Conservation (phyloP, 2,888 invertebrate genomes). For the Quadriops clusia region DNA sequence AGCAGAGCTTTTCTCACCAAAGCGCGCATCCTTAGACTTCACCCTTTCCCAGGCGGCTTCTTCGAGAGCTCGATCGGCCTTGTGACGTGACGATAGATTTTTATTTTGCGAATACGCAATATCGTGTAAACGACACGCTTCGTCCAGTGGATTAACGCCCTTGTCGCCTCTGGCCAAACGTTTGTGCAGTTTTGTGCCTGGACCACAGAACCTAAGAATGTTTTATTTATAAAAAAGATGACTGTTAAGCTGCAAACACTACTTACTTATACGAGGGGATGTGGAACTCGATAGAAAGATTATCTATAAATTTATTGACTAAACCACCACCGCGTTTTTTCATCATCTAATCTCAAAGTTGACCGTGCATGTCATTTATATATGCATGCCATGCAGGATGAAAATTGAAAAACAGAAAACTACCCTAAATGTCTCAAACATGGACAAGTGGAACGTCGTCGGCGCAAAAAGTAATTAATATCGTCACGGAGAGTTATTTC, state of each 20-base stretch:
- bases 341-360: too few species aligned
- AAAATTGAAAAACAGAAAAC: neutral
- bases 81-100: slow-evolving; percentile 5
- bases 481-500: slow-evolving; percentile 9
- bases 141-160: slow-evolving; percentile 8
- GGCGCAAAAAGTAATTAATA: neutral
- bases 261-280: too few species aligned
- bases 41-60: slow-evolving; percentile 9
- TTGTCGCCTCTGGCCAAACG: slow-evolving; percentile 5
- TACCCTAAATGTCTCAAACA: neutral
- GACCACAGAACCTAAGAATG: slow-evolving; percentile 8
- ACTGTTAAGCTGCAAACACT: too few species aligned
- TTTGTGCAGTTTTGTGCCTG: slow-evolving; percentile 8
- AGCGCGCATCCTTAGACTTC: slow-evolving; percentile 6
- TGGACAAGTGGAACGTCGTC: neutral
- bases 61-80: slow-evolving; percentile 9
- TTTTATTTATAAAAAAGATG: too few species aligned
- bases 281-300: too few species aligned
- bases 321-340: too few species aligned
- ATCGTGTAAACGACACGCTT: too few species aligned
- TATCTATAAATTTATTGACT: too few species aligned
- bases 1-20: slow-evolving; percentile 11
- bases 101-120: slow-evolving; percentile 5
- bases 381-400: neutral
- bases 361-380: too few species aligned